Evolutionary conservation across 2,888 invertebrate species (phyloP).

Genomic region (Drosophila putrida): DNA sequence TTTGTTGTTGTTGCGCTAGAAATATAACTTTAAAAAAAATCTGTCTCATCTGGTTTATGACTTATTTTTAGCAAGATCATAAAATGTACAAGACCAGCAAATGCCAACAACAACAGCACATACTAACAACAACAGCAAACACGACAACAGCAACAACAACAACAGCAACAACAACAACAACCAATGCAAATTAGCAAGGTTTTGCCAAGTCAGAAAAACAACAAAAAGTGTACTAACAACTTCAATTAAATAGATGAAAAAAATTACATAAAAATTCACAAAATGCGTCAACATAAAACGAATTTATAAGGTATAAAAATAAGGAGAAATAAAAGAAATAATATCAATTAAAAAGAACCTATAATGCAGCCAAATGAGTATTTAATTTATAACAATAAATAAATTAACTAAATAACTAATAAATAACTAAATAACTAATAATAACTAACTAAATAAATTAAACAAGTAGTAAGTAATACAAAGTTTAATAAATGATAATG

Average conservation of each 20-base stretch:
- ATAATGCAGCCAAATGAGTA: neutral
- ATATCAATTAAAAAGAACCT: neutral
- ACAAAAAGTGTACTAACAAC: constrained; percentile 11
- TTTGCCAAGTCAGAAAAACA: constrained; percentile 16
- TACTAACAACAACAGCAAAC: constrained; percentile 6
- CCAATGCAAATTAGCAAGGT: constrained; percentile 43
- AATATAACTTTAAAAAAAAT: constrained; percentile 33
- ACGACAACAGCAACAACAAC: constrained; percentile 11
- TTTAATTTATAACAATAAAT: neutral
- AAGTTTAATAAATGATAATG: too few species aligned
- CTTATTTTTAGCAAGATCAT: constrained; percentile 56
- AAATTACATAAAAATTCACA: constrained; percentile 6
- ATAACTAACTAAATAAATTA: too few species aligned
- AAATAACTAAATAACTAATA: too few species aligned
- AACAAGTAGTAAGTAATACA: too few species aligned
- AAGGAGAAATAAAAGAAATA: too few species aligned
- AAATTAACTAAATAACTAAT: neutral
- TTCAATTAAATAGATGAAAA: constrained; percentile 6
- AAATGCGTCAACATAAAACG: constrained; percentile 23
- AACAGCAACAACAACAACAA: constrained; percentile 9
- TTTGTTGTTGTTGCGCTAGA: constrained; percentile 56
- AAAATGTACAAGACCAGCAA: constrained; percentile 29
- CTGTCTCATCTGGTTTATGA: constrained; percentile 68
- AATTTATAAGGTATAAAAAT: too few species aligned
- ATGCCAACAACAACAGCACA: constrained; percentile 7